Base-by-base conservation (phyloP, 2,888 invertebrate genomes). In the Pseudococcus viburni region DNA sequence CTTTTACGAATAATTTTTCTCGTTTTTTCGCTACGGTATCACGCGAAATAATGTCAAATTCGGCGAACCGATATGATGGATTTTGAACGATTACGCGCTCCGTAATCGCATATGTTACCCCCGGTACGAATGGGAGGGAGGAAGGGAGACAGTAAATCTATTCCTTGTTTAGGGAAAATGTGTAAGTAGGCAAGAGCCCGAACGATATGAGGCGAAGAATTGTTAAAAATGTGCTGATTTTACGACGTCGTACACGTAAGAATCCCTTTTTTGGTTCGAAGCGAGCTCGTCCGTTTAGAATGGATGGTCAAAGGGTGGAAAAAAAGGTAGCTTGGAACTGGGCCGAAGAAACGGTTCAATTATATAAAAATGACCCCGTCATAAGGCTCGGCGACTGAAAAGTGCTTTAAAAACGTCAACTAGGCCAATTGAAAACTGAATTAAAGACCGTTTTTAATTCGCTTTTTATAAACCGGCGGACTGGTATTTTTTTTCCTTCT, bases 1-100 rank as follows among this genome's bases (percentile, higher is more conserved):
- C 19, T 59, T 59, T 59, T 59, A 59, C 59, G 59, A 19, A 59
- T 59, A 59, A 55, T 55, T 55, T 55, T 55, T 22, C 59, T 59
- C 64, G 64, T 51, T n/a, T 59, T 59, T 19, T 33, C 68, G 33
- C 8, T 12, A 55, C 64, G 64, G 64, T 33, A 22, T 19, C 8
- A 64, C 26, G 33, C 68, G 68, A 33, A 73, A 73, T 73, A 73
- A 73, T 73, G 22, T 73, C 68, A 33, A 33, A 73, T 73, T 73
- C 68, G 68, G 68, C 68, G 68, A 73, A 73, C 68, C 68, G 68
- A 73, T 73, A 73, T 73, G 68, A 73, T 73, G 68, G 68, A 73
- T 73, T 73, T 73, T 73, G 68, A 73, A 73, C 68, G 68, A 73
- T 73, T 73, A 73, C 68, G 22, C 68, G 59, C 19, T 59, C 68